Conservation (phyloP, 1,140 invertebrate genomes). For the Drosophila tropicalis region DNA sequence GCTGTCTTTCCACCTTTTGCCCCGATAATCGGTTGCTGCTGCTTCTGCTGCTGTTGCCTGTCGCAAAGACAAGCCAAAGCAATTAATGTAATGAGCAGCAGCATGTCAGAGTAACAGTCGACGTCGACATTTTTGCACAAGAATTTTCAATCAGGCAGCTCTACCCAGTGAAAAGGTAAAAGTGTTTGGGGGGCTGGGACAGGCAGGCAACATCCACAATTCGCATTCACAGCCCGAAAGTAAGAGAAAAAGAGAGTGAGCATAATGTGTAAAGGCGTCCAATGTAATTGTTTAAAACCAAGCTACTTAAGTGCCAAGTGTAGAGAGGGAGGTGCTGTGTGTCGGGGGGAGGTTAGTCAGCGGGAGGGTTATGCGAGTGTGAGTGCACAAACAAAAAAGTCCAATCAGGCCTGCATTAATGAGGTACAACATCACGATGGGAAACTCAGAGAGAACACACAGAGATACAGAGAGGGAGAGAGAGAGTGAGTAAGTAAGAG, state of each 20-base stretch:
- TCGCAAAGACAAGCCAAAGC: slow-evolving; percentile 81
- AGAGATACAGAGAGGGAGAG: neutral
- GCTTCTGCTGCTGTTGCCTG: slow-evolving; percentile 28
- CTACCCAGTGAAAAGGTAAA: slow-evolving; percentile 10
- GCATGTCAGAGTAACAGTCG: slow-evolving; percentile 71
- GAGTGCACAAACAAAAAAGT: slow-evolving; percentile 70
- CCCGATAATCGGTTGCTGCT: slow-evolving; percentile 7
- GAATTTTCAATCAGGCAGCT: slow-evolving; percentile 72
- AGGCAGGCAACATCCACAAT: slow-evolving; percentile 8
- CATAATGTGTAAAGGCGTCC: slow-evolving; percentile 76
- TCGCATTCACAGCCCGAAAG: slow-evolving; percentile 5
- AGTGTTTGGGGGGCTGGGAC: too few relatives aligned
- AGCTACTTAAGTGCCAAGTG: slow-evolving; percentile 73
- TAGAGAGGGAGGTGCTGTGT: neutral
- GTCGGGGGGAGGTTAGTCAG: neutral
- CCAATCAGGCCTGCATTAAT: slow-evolving; percentile 78
- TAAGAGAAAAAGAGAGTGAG: slow-evolving; percentile 24
- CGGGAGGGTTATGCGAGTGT: slow-evolving; percentile 11
- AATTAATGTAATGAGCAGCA: slow-evolving; percentile 81
- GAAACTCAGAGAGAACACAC: neutral
- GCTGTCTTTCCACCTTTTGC: slow-evolving; percentile 5
- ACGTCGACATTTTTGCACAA: slow-evolving; percentile 81
- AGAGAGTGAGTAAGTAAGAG: neutral
- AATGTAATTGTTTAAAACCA: slow-evolving; percentile 77
- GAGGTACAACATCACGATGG: slow-evolving; percentile 35